A percentile compares a stretch with the other conserved stretches of the same genome.
Conservation (phyloP, 2,888 invertebrate genomes). For the Melanchra persicariae region DNA sequence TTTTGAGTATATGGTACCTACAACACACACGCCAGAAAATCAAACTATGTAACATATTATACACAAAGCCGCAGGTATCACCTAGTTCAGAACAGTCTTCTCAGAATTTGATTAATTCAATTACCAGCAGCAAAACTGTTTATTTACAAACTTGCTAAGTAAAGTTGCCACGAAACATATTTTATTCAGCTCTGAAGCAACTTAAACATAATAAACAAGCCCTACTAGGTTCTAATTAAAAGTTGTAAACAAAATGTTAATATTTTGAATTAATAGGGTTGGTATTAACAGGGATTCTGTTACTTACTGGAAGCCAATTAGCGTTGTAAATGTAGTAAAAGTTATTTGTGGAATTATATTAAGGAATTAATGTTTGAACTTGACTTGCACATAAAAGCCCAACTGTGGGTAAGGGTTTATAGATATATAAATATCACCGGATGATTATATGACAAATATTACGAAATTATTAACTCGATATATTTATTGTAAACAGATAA, state of each 20-base stretch:
- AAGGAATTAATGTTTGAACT: neutral
- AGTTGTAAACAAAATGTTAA: slow-evolving; percentile 56
- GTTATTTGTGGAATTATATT: slow-evolving; percentile 4
- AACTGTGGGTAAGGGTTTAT: neutral
- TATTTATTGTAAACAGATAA: no score
- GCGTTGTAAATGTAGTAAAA: slow-evolving; percentile 17
- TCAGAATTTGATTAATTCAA: slow-evolving; percentile 33
- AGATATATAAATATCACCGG: no score
- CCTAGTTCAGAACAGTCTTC: neutral
- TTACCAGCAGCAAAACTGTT: slow-evolving; percentile 27
- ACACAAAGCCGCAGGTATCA: neutral
- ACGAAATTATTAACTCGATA: no score
- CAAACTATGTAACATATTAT: no score
- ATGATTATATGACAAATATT: no score
- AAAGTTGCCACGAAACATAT: slow-evolving; percentile 32
- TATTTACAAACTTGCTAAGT: slow-evolving; percentile 31
- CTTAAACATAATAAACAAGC: slow-evolving; percentile 36
- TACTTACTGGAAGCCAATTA: slow-evolving; percentile 37
- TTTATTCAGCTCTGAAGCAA: slow-evolving; percentile 48
- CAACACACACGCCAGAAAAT: no score
- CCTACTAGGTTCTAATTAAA: slow-evolving; percentile 56
- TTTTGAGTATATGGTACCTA: no score
- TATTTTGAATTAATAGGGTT: slow-evolving; percentile 46
- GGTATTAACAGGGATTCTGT: slow-evolving; percentile 6
- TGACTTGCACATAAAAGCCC: neutral